These are phyloP conservation scores for Pao palembangensis DNA, from an alignment of 2,113 vertebrate species.

Conservation along the genomic window DNA sequence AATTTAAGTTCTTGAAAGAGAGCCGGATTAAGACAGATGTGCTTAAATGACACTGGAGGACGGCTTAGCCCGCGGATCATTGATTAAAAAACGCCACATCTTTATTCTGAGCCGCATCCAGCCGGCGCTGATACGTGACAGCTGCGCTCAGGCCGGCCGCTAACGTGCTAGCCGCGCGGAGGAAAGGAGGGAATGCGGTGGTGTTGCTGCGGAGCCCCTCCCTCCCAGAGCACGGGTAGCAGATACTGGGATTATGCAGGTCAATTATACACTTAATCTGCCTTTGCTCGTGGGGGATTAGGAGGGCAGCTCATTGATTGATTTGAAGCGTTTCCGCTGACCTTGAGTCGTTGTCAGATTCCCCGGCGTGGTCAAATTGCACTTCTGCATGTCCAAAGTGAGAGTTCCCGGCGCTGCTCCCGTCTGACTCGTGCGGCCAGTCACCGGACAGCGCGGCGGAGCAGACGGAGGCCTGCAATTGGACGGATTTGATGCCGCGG, in stretches of 20 bases:
- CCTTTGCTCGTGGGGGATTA: constrained; percentile 83
- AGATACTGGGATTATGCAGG: constrained; percentile 93
- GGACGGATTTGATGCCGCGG: constrained; percentile 36
- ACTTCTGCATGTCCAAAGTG: constrained; percentile 77
- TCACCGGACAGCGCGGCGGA: constrained; percentile 27
- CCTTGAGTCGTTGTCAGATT: constrained; percentile 92
- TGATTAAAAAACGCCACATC: constrained; percentile 98
- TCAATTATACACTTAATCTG: constrained; percentile 99
- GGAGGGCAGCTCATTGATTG: constrained; percentile 84
- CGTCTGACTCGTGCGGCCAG: constrained; percentile 35
- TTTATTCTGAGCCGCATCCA: constrained; percentile 85
- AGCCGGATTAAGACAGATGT: constrained; percentile 96
- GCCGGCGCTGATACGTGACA: constrained; percentile 72
- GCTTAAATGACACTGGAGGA: constrained; percentile 78
- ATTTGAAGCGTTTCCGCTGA: constrained; percentile 91
- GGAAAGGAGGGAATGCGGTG: constrained; percentile 3
- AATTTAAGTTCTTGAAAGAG: constrained; percentile 91
- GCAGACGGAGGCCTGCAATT: constrained; percentile 27
- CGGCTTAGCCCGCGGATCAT: constrained; percentile 73
- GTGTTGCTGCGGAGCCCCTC: constrained; percentile 4
- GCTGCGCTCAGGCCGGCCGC: neutral
- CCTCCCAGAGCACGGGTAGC: constrained; percentile 67
- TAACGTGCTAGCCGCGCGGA: constrained; percentile 2
- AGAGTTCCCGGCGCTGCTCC: constrained; percentile 77
- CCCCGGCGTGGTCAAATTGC: constrained; percentile 74